Base-by-base conservation (phyloP, 2,888 invertebrate species). In the Drosophila niveifrons region DNA sequence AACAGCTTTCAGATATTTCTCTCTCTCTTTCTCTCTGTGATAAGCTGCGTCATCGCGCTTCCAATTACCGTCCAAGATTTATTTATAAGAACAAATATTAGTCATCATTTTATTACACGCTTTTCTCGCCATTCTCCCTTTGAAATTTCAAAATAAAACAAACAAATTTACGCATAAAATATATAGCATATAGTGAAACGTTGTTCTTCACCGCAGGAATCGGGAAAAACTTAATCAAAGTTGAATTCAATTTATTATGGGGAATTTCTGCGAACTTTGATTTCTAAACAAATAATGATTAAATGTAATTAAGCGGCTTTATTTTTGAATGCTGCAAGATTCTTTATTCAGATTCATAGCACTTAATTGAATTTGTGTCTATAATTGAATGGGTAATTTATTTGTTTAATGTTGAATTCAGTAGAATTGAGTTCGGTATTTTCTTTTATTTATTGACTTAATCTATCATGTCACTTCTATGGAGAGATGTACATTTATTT, bases 11-110 rank as follows among this genome's bases (percentile, higher is more conserved):
- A 43, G 17, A 52, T 43, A 50, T 15, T 29, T 43, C 17, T 23
- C 4, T 23, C 23, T 23, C 23, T 4, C 39, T 43, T 13, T 23
- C 4, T 23, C 23, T 23, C 23, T 4, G 29, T 66, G 65, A 71
- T 71, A 62, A 67, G 66, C 81, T 59, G 78, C 68, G 84, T 77
- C 78, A 79, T 78, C 62, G 41, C 44, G n/a, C 48, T 65, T 55
- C 41, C 48, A 28, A 13, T 17, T 17, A 2, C 15, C 11, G 36
- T n/a, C 11, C 11, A 10, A 31, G 36, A 36, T 36, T 36, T 36
- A 36, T 36, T 36, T 36, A 36, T n/a, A 36, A n/a, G 4, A 36
- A n/a, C 4, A 36, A 36, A n/a, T 23, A 23, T 23, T 23, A 23
- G 23, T 23, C 23, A 23, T 23, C 23, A 23, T 6, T 23, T 6